Conservation (phyloP, 2,797 vertebrate genomes). For the Poeciliopsis presidionis region DNA sequence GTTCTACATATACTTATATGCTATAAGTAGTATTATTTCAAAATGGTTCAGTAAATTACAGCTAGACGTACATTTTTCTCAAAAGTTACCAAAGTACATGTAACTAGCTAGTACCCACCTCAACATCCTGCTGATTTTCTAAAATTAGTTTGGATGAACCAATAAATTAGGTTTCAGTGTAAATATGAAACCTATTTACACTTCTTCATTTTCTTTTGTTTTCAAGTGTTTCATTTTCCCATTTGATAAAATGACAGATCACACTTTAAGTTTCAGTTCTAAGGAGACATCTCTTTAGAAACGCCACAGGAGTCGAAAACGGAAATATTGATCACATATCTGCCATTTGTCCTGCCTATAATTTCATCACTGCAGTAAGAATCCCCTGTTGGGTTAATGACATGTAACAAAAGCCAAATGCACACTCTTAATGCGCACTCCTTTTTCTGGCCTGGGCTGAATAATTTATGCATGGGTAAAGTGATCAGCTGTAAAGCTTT, state of each 20-base stretch:
- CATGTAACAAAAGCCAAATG: slow-evolving; percentile 62
- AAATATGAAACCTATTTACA: neutral
- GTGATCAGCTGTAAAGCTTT: slow-evolving; percentile 66
- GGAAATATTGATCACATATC: slow-evolving; percentile 24
- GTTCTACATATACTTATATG: no score
- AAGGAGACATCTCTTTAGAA: slow-evolving; percentile 20
- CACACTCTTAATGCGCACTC: slow-evolving; percentile 58
- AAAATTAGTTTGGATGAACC: neutral
- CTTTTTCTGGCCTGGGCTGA: slow-evolving; percentile 57
- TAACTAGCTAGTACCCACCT: neutral
- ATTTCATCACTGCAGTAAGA: slow-evolving; percentile 50
- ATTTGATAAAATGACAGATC: neutral
- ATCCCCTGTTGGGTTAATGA: slow-evolving; percentile 61
- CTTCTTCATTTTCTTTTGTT: neutral
- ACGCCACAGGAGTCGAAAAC: slow-evolving; percentile 8
- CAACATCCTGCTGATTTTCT: neutral
- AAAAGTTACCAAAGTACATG: neutral
- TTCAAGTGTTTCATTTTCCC: neutral
- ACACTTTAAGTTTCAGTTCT: neutral
- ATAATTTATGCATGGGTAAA: slow-evolving; percentile 73
- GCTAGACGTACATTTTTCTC: neutral
- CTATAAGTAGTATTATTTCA: neutral
- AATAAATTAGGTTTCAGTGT: neutral
- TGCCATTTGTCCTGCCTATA: slow-evolving; percentile 46
- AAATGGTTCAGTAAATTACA: neutral